Base-by-base conservation (phyloP, 2,888 invertebrate genomes). In the Bhutanitis thaidina region DNA sequence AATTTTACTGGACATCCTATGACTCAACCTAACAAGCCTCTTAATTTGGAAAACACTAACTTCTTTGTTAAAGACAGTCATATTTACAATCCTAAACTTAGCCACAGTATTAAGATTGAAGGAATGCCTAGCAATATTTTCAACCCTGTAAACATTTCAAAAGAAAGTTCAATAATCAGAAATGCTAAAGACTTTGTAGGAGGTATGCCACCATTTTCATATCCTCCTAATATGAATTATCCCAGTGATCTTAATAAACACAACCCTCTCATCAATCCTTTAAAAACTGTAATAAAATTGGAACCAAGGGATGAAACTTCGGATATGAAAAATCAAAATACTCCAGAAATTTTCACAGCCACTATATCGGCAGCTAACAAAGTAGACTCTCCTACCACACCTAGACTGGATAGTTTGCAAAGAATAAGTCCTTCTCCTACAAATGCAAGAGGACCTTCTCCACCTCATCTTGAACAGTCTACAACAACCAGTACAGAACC, bases 241-340 rank as follows among this genome's bases (percentile, higher is more conserved):
- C 60, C 70, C 4, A 78, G 64, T 78, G 90, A 90, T 59, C 73
- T 79, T 52, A 83, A 71, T 54, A 90, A 90, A 67, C 87, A 85
- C 56, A 83, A 78, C 64, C 74, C 77, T 49, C 78, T 80, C 47
- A 71, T 89, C 30, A 88, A 90, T 71, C 88, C 90, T 48, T 64
- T 90, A 35, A 90, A 90, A 63, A 89, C 90, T 49, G 86, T 90
- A 10, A 90, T 90, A 47, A 90, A 90, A 62, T 69, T 90, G 54
- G 90, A 90, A 64, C 90, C 90, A 9, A 75, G 90, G 66, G 90
- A 90, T 79, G 90, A 90, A 66, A 56, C 79, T 34, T 74, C 54
- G 65, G 89, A 90, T 61, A 71, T 88, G 68, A 90, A 90, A 61
- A 84, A 69, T 68, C 85, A 83, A 63, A 88, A 86, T 59, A 82